Evolutionary conservation across 2,888 invertebrate genomes (phyloP), one percentile per base, ranked within the genome.

Genomic region (Oasisia sp.): DNA sequence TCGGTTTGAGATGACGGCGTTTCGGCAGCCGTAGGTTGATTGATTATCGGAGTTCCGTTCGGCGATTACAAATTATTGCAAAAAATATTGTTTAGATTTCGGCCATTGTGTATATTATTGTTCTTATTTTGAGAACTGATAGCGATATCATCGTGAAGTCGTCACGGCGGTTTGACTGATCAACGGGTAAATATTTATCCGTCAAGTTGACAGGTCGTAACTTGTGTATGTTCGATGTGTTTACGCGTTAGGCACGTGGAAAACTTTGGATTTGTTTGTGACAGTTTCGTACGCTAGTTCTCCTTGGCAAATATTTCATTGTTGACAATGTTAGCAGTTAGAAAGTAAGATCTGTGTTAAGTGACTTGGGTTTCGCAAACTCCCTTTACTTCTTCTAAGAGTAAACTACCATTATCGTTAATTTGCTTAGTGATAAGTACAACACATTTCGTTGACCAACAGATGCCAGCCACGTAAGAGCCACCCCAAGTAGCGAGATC

Each of bases 181-280:
- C 74, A 74, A 74, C 27, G 74, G 27, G n/a, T 74, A 74, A 74
- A 74, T 74, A 19, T 74, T 74, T 74, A 74, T 74, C 7, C 74
- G 74, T 74, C 74, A 74, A 74, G 74, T 74, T 74, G 74, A 74
- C 74, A 74, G 74, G 27, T 74, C 74, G 74, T 74, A 74, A 74
- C 27, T 74, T 74, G 74, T 74, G 74, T 74, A 74, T 74, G 74
- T 74, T 74, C 74, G 7, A 74, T 74, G 74, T 74, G 74, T 74
- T 74, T 74, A 74, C n/a, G 74, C 27, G 74, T 27, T 19, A 27
- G 27, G n/a, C 74, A 74, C n/a, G 27, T 74, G 74, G 74, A 74
- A 74, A 4, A n/a, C 74, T 74, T 74, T 27, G n/a, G 74, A 74
- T 27, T 74, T 74, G 74, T 74, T 74, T 74, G 74, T n/a, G n/a